Evolutionary conservation across 2,888 invertebrate species (phyloP), one percentile per base, ranked within the genome.

Genomic region (Keiferia lycopersicella): DNA sequence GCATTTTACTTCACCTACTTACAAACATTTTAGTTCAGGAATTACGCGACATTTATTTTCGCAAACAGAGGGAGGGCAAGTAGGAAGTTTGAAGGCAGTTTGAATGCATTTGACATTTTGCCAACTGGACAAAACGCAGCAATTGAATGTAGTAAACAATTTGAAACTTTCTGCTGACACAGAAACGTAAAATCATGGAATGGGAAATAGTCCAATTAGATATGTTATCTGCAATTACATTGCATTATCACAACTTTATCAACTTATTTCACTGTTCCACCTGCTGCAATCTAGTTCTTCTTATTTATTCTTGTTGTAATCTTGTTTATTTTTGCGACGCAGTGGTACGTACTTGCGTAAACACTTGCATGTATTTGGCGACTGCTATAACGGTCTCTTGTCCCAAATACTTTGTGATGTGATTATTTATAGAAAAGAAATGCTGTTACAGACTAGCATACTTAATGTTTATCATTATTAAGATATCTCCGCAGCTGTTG

Each of bases 391-490:
- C 30, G 10, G 34, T 34, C 34, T 50, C 30, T 48, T 39, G 50
- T 56, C 16, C 50, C 45, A 61, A 61, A 61, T 61, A 26, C 61
- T 48, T 61, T n/a, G 16, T 16, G 16, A 38, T 30, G 18, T 18
- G 20, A 45, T 60, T 60, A 60, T 60, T 60, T 34, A 45, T 60
- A 60, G 60, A n/a, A 45, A 58, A 58, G 20, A 58, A 14, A 45
- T 34, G 30, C 30, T 18, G 12, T 58, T 16, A 12, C 38, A 60
- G 45, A 26, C 45, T 16, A 62, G 12, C n/a, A 30, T 18, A 14
- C 30, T 34, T 63, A 63, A 58, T 58, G 45, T 57, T 63, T 58
- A 63, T 57, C 56, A 20, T 63, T 20, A 45, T 56, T 18, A 62
- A 39, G 20, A 53, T 26, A 14, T 51, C 45, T 16, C 50, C 34